Evolutionary conservation across 2,113 vertebrate species (phyloP).

Genomic region (Phyllostomus discolor): DNA sequence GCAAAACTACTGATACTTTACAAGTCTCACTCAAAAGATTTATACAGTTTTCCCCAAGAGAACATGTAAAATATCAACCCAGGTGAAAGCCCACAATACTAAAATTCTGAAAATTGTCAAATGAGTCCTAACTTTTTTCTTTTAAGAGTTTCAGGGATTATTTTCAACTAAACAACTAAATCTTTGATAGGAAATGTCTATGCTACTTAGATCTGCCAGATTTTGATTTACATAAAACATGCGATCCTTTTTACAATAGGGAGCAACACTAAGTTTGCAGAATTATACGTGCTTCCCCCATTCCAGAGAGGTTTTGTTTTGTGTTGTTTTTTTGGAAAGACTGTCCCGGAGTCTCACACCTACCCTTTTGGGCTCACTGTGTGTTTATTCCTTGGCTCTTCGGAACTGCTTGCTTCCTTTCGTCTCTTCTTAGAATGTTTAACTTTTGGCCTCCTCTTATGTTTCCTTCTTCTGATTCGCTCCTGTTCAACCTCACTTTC

Average conservation of each 20-base stretch:
- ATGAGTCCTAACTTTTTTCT: neutral
- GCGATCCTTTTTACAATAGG: neutral
- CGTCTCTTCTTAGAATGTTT: conserved; percentile 86
- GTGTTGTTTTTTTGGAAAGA: neutral
- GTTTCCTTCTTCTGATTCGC: conserved; percentile 81
- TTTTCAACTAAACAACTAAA: conserved; percentile 14
- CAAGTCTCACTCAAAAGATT: neutral
- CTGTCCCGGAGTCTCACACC: neutral
- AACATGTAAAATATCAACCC: neutral
- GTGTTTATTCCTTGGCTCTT: conserved; percentile 75
- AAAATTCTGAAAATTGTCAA: conserved; percentile 9
- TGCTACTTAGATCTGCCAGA: neutral
- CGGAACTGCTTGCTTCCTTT: conserved; percentile 80
- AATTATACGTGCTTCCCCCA: neutral
- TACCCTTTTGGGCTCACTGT: conserved; percentile 78
- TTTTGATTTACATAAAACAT: neutral
- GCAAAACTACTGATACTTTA: neutral
- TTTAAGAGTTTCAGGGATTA: neutral
- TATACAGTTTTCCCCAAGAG: conserved; percentile 11
- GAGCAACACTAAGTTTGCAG: neutral
- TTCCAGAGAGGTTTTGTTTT: neutral
- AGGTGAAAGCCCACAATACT: neutral
- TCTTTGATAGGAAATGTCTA: neutral
- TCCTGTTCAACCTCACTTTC: conserved; percentile 87
- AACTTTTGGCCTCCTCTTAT: conserved; percentile 84